Evolutionary conservation across 1,140 invertebrate genomes (phyloP).

Genomic region (Lycorma delicatula): DNA sequence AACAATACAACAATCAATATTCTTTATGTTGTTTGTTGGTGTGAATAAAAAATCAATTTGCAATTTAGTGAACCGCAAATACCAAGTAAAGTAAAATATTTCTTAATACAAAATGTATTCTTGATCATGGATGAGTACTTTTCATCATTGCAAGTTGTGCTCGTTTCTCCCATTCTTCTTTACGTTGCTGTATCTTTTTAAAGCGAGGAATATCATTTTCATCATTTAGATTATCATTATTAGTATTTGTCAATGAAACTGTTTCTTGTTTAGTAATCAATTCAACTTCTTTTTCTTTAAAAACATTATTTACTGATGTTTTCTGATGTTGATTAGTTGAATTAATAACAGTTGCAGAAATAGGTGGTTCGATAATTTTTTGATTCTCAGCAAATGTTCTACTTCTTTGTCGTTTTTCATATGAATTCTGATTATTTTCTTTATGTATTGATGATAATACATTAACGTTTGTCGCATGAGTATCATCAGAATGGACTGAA

Average conservation of each 20-base stretch:
- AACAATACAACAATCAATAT: too few relatives aligned
- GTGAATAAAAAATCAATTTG: too few relatives aligned
- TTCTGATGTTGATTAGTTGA: too few relatives aligned
- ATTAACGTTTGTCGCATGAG: background rate
- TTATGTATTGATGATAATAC: slow-evolving; percentile 9
- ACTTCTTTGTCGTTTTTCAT: slow-evolving; percentile 19
- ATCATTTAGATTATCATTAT: slow-evolving; percentile 35
- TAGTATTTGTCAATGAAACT: slow-evolving; percentile 19
- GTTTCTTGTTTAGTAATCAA: slow-evolving; percentile 8
- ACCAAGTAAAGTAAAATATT: too few relatives aligned
- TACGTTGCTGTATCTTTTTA: slow-evolving; percentile 59
- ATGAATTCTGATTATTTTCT: slow-evolving; percentile 13
- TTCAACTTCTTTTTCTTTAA: slow-evolving; percentile 17
- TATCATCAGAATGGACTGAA: slow-evolving; percentile 7
- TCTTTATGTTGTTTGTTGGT: too few relatives aligned
- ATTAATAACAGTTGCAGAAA: too few relatives aligned
- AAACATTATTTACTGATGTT: background rate
- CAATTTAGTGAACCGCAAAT: too few relatives aligned
- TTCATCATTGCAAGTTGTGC: slow-evolving; percentile 50
- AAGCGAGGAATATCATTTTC: slow-evolving; percentile 39
- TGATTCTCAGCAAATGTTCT: slow-evolving; percentile 6
- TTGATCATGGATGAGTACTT: slow-evolving; percentile 7
- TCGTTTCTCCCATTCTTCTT: slow-evolving; percentile 63
- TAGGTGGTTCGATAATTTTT: slow-evolving; percentile 15
- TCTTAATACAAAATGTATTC: too few relatives aligned